A percentile compares a stretch with the other conserved stretches of the same genome.
These are phyloP conservation scores for Mastigias papua DNA, from an alignment of 30 jellyfish, hydroid and myxozoan genomes.

Conservation along the genomic window DNA sequence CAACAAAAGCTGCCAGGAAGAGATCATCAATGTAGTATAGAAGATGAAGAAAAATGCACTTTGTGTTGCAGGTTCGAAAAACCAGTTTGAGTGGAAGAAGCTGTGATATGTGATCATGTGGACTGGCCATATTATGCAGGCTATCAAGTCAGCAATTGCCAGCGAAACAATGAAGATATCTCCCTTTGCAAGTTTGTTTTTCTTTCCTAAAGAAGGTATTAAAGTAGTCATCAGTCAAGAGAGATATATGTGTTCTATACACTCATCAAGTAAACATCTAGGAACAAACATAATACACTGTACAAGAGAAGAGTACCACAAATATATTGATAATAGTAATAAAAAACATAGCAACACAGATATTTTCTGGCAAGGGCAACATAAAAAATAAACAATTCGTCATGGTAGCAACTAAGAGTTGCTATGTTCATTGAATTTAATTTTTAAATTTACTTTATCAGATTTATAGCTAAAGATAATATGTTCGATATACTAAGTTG, in stretches of 20 bases:
- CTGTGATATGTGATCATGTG: conserved; percentile 71
- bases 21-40: conserved; percentile 70
- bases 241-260: neutral
- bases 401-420: too few relatives aligned
- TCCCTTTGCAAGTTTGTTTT: conserved; percentile 36
- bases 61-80: conserved; percentile 48
- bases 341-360: too few relatives aligned
- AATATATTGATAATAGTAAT: too few relatives aligned
- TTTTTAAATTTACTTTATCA: too few relatives aligned
- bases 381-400: too few relatives aligned
- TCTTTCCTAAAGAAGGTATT: conserved; percentile 25
- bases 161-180: conserved; percentile 37
- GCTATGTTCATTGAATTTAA: too few relatives aligned
- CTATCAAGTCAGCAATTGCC: conserved; percentile 48
- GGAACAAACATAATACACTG: neutral
- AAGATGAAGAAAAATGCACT: conserved; percentile 56
- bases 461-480: too few relatives aligned
- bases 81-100: conserved; percentile 55
- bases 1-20: conserved; percentile 72
- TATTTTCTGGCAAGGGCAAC: too few relatives aligned
- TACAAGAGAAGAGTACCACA: too few relatives aligned
- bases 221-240: neutral
- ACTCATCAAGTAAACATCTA: neutral
- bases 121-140: conserved; percentile 68
- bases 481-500: too few relatives aligned